A percentile compares a stretch with the other conserved stretches of the same genome.
Evolutionary conservation across 2,888 invertebrate genomes (phyloP).

Genomic region (Strigamia transsilvanica): DNA sequence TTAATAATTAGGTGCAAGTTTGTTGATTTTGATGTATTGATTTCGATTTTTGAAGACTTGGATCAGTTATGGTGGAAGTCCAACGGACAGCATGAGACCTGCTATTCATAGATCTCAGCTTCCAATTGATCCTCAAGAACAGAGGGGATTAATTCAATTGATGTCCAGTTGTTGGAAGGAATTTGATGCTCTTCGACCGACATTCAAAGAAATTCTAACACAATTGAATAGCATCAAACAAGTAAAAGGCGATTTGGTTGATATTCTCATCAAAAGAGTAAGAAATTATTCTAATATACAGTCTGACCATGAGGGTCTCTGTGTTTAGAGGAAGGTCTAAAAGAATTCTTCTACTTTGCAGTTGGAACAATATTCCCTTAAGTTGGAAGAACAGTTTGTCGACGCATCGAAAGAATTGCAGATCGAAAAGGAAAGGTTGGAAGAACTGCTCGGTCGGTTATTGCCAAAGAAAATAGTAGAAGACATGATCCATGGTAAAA

Average conservation of each 20-base stretch:
- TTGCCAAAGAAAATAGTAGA: conserved; percentile 52
- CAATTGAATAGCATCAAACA: conserved; percentile 17
- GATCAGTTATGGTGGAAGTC: conserved; percentile 5
- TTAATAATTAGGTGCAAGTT: too few species aligned
- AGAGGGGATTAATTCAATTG: conserved; percentile 27
- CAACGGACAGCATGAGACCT: conserved; percentile 1
- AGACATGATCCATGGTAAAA: conserved; percentile 52
- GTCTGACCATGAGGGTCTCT: too few species aligned
- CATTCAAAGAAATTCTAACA: conserved; percentile 26
- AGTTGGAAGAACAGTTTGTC: conserved; percentile 52
- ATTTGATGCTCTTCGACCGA: not conserved
- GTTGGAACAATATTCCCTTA: conserved; percentile 50
- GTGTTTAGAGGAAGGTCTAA: too few species aligned
- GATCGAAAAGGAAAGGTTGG: conserved; percentile 40
- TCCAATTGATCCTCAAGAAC: not conserved
- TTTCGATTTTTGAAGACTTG: not conserved
- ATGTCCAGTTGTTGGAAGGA: conserved; percentile 51
- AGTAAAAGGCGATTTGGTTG: conserved; percentile 53
- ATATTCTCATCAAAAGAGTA: conserved; percentile 51
- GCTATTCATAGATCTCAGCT: conserved; percentile 15
- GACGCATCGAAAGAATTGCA: conserved; percentile 51
- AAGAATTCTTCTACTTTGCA: not conserved
- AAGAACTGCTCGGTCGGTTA: conserved; percentile 48
- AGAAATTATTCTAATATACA: not conserved
- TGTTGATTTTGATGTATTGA: too few species aligned